Evolutionary conservation across 35 echinoderm and acorn worm species (phyloP), one percentile per base, ranked within the genome.

Genomic region (Diadema setosum): DNA sequence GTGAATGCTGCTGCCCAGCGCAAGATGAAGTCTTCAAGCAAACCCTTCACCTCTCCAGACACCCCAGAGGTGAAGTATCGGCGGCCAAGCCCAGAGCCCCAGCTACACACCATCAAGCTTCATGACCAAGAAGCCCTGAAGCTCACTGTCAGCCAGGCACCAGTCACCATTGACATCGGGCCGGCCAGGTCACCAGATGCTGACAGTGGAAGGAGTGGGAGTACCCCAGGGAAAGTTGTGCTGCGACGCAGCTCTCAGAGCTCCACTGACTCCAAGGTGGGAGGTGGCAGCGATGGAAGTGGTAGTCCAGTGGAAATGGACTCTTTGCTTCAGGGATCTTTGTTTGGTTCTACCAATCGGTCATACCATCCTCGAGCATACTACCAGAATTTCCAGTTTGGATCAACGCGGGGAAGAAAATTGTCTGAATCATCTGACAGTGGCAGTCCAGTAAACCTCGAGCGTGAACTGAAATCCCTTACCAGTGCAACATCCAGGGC

Each of bases 341-440:
- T 42, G 12, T 61, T 85, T n/a, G 59, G 83, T 36, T 85, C 52
- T 26, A 85, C 30, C 26, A 85, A 63, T 21, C 12, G 50, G 5
- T 30, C 83, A 12, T 61, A 85, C 37, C 48, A 89, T 35, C 26
- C 57, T 59, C 7, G 67, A 50, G 36, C 75, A 26, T 81, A 76
- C 39, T 42, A 89, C 29, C 75, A 80, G 58, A 59, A 80, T 56
- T 40, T 57, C 46, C 75, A 82, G 39, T 52, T 55, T 90, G 74
- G 56, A 20, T 37, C 85, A 34, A 80, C 86, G 4, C 17, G 87
- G 20, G 87, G 74, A 41, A 81, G 87, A 44, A 65, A 81, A 58
- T 25, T 82, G 5, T 90, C 87, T 0, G 87, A 63, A 18, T 82
- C 87, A 11, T 90, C 87, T 5, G 87, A 90, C 12, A 82, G 18